phyloP scores from a whole-genome alignment of 2,797 vertebrate species.

The Chelonia mydas region DNA sequence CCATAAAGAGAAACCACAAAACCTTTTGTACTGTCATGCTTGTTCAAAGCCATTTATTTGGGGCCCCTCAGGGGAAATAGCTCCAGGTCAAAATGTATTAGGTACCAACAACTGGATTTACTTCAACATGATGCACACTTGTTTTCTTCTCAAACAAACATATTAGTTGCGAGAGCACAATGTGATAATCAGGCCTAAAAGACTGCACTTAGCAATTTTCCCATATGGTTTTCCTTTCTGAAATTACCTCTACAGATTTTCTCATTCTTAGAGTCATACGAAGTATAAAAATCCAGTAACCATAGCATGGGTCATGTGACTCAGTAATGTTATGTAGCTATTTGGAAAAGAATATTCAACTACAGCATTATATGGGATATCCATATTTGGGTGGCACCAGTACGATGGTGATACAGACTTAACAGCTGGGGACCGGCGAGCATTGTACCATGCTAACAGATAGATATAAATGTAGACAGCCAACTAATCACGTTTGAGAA shows the following conservation, averaged over 20 bases:
- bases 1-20: neutral
- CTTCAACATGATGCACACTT: neutral
- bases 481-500: too few relatives aligned
- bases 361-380: rapidly evolving
- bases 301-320: rapidly evolving
- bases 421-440: too few relatives aligned
- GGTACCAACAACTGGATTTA: neutral
- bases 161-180: too few relatives aligned
- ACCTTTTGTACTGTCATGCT: neutral
- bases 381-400: neutral
- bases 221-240: neutral
- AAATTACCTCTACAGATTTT: neutral
- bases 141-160: neutral
- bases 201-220: too few relatives aligned
- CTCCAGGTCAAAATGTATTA: neutral
- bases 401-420: rapidly evolving
- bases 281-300: neutral
- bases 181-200: too few relatives aligned
- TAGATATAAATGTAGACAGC: too few relatives aligned
- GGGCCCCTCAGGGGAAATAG: neutral
- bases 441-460: neutral
- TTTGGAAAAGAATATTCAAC: neutral
- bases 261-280: neutral
- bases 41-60: rapidly evolving
- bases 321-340: too few relatives aligned